These are phyloP conservation scores for Sympetrum striolatum DNA, from an alignment of 2,888 invertebrate genomes.

Conservation along the genomic window DNA sequence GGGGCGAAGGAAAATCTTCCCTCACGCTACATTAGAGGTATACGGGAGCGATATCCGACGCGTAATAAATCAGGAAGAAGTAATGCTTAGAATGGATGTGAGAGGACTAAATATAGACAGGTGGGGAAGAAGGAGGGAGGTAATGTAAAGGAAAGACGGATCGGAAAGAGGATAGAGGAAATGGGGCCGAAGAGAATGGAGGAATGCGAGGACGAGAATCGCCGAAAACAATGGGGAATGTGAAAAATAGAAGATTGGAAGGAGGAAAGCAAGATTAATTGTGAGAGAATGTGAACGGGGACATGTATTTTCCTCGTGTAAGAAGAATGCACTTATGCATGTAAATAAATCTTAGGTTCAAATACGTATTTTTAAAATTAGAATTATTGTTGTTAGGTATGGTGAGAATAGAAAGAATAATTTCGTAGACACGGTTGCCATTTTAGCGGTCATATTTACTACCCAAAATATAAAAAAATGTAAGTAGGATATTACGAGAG, in stretches of 20 bases:
- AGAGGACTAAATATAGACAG: slow-evolving; percentile 33
- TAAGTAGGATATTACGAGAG: too few relatives aligned
- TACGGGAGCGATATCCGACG: background rate
- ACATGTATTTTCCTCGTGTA: too few relatives aligned
- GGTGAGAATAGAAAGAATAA: too few relatives aligned
- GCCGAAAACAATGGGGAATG: background rate
- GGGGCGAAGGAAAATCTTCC: slow-evolving; percentile 10
- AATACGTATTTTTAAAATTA: too few relatives aligned
- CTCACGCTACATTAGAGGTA: slow-evolving; percentile 39
- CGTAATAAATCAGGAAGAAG: slow-evolving; percentile 39
- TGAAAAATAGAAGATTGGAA: background rate
- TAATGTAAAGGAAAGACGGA: background rate
- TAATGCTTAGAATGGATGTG: slow-evolving; percentile 30
- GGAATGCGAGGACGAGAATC: background rate
- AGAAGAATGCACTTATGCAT: too few relatives aligned
- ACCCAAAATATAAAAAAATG: too few relatives aligned
- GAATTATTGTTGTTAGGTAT: too few relatives aligned
- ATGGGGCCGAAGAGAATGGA: background rate
- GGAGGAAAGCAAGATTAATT: too few relatives aligned
- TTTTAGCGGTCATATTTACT: too few relatives aligned
- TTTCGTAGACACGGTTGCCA: too few relatives aligned
- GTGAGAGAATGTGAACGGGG: too few relatives aligned
- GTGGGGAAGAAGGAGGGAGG: background rate
- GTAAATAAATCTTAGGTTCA: too few relatives aligned
- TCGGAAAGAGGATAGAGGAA: background rate